Conservation (phyloP, 1,140 invertebrate species). For the Dysdera silvatica region DNA sequence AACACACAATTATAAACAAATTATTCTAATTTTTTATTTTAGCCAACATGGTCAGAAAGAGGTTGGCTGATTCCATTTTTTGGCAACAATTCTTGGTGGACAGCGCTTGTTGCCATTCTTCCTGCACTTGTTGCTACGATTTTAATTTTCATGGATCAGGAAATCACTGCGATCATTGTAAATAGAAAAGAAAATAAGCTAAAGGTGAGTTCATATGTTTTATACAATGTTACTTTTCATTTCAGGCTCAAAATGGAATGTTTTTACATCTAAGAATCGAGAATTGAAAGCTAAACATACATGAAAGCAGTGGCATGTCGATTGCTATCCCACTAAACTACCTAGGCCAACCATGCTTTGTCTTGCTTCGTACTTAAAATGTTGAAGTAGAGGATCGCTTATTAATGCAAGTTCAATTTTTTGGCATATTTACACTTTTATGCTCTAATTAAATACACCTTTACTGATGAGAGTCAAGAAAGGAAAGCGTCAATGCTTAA, state of each 20-base stretch:
- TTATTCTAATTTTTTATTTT: slow-evolving; percentile 16
- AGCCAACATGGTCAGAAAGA: slow-evolving; percentile 39
- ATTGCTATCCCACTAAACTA: too few species aligned
- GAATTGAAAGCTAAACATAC: too few species aligned
- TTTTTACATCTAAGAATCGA: too few species aligned
- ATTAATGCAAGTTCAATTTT: background rate
- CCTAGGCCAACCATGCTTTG: too few species aligned
- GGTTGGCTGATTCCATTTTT: slow-evolving; percentile 42
- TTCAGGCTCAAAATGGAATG: too few species aligned
- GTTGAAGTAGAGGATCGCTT: too few species aligned
- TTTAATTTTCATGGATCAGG: slow-evolving; percentile 46
- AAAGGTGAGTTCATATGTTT: slow-evolving; percentile 34
- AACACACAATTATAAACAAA: background rate
- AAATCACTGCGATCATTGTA: slow-evolving; percentile 46
- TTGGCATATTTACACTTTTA: background rate
- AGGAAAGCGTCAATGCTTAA: too few species aligned
- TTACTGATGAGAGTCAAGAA: too few species aligned
- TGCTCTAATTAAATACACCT: too few species aligned
- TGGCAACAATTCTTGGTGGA: slow-evolving; percentile 35
- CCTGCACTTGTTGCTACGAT: slow-evolving; percentile 43
- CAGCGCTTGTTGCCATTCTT: slow-evolving; percentile 31
- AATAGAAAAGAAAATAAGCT: slow-evolving; percentile 48
- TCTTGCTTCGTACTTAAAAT: too few species aligned
- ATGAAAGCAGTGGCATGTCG: too few species aligned
- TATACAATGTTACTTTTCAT: too few species aligned